Conservation (phyloP, 2,113 vertebrate genomes). For the Conger conger region DNA sequence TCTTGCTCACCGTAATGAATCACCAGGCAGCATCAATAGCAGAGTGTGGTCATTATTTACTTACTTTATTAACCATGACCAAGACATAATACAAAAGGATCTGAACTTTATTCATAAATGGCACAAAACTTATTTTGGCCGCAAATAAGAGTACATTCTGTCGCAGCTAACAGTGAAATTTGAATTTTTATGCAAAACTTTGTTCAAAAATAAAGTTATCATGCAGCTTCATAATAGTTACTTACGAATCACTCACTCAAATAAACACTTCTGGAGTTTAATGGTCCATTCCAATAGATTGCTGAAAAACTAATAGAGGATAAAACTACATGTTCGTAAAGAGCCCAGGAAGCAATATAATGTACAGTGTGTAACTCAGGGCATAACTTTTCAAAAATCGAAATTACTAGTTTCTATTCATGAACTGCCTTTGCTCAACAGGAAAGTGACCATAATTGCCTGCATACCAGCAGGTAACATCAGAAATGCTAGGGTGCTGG, state of each 20-base stretch:
- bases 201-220: neutral
- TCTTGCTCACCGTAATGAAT: no score
- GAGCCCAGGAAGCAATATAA: neutral
- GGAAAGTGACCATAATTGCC: conserved; percentile 27
- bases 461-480: conserved; percentile 10
- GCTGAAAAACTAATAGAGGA: conserved; percentile 18
- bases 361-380: conserved; percentile 11
- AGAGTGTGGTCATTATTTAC: no score
- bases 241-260: neutral
- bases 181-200: neutral
- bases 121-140: neutral
- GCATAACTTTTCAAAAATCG: conserved; percentile 29
- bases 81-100: neutral
- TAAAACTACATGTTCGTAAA: neutral
- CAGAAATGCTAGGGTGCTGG: conserved; percentile 5
- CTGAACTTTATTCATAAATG: neutral
- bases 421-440: conserved; percentile 20
- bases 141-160: no score
- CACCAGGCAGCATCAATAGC: no score
- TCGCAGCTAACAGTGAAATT: neutral
- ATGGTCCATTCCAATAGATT: conserved; percentile 6
- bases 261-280: neutral
- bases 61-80: neutral
- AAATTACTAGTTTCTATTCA: conserved; percentile 34
- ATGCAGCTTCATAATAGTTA: conserved; percentile 5